Evolutionary conservation across 2,888 invertebrate species (phyloP), one percentile per base, ranked within the genome.

Genomic region (Melieria crassipennis): DNA sequence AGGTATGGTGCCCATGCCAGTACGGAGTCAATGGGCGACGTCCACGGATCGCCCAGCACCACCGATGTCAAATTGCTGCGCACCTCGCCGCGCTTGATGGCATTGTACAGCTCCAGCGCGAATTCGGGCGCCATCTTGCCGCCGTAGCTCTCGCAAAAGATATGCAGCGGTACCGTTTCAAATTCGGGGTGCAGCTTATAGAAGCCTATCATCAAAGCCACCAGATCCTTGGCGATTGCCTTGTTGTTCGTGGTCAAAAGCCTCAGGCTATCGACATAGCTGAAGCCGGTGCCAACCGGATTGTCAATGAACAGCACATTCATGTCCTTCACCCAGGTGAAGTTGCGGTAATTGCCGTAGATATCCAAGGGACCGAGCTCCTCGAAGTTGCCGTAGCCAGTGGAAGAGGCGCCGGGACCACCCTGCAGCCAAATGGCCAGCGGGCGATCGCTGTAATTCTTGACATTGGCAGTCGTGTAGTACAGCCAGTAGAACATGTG

Each of bases 61-160:
- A 97, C 90, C 0, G 96, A 96, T 79, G 89, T 88, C 65, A 97
- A 88, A 78, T 93, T 93, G 55, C 92, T 91, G 61, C 88, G 86
- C 45, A 94, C 89, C 50, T 89, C 88, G 0, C 90, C 90, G 0
- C 85, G 85, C 75, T 89, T 81, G 78, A 93, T 90, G n/a, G 91
- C 92, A 91, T 93, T 80, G 69, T 86, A 78, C 30, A 87, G 74
- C 73, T 85, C 85, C 55, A 80, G 88, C 84, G 92, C 94, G 84
- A 96, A 95, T 80, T 94, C 94, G 0, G 93, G 91, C 0, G 94
- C 93, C 95, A 96, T 96, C 88, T 97, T 97, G 2, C 96, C 97
- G 16, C 97, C 97, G 84, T 97, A 97, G 0, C 96, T 96, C 85
- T 97, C 96, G 43, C 93, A 93, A 80, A 94, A 93, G 73, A 97